Conservation (phyloP, 64 coral and sea anemone species). For the Stichodactyla mertensii region DNA sequence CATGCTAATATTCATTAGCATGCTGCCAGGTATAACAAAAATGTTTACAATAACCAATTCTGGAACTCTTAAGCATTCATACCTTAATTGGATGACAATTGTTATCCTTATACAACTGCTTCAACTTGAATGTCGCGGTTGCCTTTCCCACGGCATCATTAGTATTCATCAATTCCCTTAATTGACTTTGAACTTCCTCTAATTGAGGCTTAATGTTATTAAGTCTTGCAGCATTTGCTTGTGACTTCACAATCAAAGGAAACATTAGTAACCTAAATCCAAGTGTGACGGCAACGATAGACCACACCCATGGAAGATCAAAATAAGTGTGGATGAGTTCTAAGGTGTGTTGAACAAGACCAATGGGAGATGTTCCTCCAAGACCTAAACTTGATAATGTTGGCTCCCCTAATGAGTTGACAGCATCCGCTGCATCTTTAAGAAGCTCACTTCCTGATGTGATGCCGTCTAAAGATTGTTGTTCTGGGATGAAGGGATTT, state of each 20-base stretch:
- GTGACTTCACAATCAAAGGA: conserved; percentile 70
- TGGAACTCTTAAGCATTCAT: background rate
- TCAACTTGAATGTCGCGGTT: conserved; percentile 44
- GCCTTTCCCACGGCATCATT: conserved; percentile 64
- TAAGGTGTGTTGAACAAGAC: conserved; percentile 75
- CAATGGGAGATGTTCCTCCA: conserved; percentile 64
- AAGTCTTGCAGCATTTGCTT: conserved; percentile 86
- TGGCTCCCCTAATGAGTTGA: conserved; percentile 60
- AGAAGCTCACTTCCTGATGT: conserved; percentile 38
- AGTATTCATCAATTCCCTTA: conserved; percentile 83
- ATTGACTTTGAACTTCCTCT: conserved; percentile 56
- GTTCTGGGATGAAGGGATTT: conserved; percentile 64
- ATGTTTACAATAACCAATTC: background rate
- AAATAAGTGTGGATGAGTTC: conserved; percentile 69
- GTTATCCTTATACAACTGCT: conserved; percentile 78
- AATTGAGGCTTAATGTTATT: conserved; percentile 89
- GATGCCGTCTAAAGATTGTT: conserved; percentile 21
- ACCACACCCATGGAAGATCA: conserved; percentile 75
- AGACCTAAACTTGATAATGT: conserved; percentile 73
- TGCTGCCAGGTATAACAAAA: too few species aligned
- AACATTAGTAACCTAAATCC: conserved; percentile 65
- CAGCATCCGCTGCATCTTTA: conserved; percentile 43
- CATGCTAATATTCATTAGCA: too few species aligned
- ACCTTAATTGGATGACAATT: conserved; percentile 92
- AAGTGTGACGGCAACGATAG: conserved; percentile 76